Base-by-base conservation (phyloP, 53 echinoderm and acorn worm genomes). In the Temnopleurus reevesii region DNA sequence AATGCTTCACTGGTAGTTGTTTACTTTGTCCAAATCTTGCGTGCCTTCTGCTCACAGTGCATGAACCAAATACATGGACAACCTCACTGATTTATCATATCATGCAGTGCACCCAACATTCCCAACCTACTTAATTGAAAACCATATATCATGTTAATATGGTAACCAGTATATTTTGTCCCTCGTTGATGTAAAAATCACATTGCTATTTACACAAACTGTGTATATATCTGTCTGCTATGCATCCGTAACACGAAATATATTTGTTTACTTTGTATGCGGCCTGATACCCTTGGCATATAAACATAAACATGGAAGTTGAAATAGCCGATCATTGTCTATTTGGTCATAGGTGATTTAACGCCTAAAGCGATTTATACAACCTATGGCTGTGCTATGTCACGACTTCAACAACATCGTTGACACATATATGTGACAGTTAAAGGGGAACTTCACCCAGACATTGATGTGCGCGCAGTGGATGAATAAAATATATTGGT, bases 331-430 rank as follows among this genome's bases (percentile, higher is more conserved):
- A 71, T 71, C 17, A 65, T 35, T 71, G 21, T 63, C 31, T 63
- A 41, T 71, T 71, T 71, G 71, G 71, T 71, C 71, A 71, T 41
- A 4, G 71, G 71, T 71, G 10, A 71, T 71, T 43, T 19, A 71
- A 23, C 41, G 4, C 34, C 38, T n/a, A 0, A 41, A 71, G 41
- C 71, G 23, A 71, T 43, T 71, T 71, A 71, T 71, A 41, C 21
- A 41, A 71, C 71, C 38, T n/a, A 38, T 71, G 71, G 41, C 71
- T 41, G 41, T 71, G 7, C 3, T 21, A 36, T 71, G 71, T 41
- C 71, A 71, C 8, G 36, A 19, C 41, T 71, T 7, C 6, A 71
- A 38, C 38, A 71, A 38, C 71, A 71, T n/a, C 6, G 4, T 41
- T 41, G 71, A 71, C 4, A 71, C 71, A 71, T 19, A 38, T 71